These are phyloP conservation scores for Nemotelus nigrinus DNA, from an alignment of 2,888 invertebrate genomes.

Conservation along the genomic window DNA sequence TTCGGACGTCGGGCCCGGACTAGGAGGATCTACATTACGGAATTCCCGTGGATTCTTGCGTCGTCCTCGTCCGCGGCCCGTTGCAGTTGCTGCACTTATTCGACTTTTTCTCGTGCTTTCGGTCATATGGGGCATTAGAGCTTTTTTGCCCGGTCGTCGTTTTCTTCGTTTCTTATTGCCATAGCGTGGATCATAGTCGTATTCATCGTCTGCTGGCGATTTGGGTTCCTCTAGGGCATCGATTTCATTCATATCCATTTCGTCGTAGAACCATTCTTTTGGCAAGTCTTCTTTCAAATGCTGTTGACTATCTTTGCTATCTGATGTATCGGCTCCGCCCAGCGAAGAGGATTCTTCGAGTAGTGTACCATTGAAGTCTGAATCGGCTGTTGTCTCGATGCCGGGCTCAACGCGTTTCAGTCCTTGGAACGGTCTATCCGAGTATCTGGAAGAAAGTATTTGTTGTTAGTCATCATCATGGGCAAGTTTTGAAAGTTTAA, in stretches of 20 bases:
- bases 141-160: conserved; percentile 60
- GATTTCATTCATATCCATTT: conserved; percentile 88
- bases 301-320: conserved; percentile 85
- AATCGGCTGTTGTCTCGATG: conserved; percentile 53
- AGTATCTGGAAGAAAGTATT: conserved; percentile 34
- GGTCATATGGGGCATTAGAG: conserved; percentile 45
- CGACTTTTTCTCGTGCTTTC: conserved; percentile 48
- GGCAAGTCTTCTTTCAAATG: conserved; percentile 80
- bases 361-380: conserved; percentile 63
- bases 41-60: conserved; percentile 51
- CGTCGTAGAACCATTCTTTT: conserved; percentile 92
- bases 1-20: conserved; percentile 61
- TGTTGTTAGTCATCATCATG: too few species aligned
- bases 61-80: conserved; percentile 60
- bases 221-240: conserved; percentile 92
- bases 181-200: conserved; percentile 80
- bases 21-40: conserved; percentile 57
- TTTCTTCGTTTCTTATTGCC: conserved; percentile 65
- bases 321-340: conserved; percentile 67
- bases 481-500: too few species aligned
- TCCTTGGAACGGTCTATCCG: conserved; percentile 63
- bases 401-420: conserved; percentile 58
- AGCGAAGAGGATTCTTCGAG: conserved; percentile 64
- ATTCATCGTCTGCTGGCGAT: conserved; percentile 90
- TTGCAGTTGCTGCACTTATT: conserved; percentile 47